These are phyloP conservation scores for Synanthedon myopaeformis DNA, from an alignment of 2,888 invertebrate species.

Conservation along the genomic window DNA sequence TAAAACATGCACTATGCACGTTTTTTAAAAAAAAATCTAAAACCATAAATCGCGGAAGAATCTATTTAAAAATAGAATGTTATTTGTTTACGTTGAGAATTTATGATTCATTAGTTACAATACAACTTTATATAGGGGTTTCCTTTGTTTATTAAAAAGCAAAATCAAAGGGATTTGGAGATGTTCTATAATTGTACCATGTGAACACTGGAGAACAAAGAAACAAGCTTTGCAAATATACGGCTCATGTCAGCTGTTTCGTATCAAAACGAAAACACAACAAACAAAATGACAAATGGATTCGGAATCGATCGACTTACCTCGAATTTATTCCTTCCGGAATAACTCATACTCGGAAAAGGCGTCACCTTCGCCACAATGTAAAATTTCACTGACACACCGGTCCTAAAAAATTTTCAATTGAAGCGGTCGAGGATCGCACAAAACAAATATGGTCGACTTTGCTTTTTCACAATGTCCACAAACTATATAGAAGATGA, in stretches of 20 bases:
- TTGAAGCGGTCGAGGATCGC: conserved; percentile 20
- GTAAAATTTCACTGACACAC: conserved; percentile 30
- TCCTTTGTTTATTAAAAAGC: not conserved
- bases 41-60: conserved; percentile 4
- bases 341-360: conserved; percentile 71
- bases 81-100: conserved; percentile 15
- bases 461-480: conserved; percentile 17
- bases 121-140: not conserved
- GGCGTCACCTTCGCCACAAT: conserved; percentile 67
- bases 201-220: conserved; percentile 37
- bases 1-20: not conserved
- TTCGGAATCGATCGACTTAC: conserved; percentile 42
- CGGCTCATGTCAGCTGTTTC: conserved; percentile 71
- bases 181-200: not conserved
- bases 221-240: conserved; percentile 19
- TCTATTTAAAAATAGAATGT: conserved; percentile 28
- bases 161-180: not conserved
- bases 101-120: not conserved
- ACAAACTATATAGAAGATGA: too few relatives aligned
- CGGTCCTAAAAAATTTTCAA: conserved; percentile 20
- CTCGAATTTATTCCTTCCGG: conserved; percentile 75
- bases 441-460: conserved; percentile 42
- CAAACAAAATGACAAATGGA: conserved; percentile 38
- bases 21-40: not conserved
- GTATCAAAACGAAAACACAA: conserved; percentile 64